Evolutionary conservation across 1,140 invertebrate species (phyloP), one percentile per base, ranked within the genome.

Genomic region (Polyergus mexicanus): DNA sequence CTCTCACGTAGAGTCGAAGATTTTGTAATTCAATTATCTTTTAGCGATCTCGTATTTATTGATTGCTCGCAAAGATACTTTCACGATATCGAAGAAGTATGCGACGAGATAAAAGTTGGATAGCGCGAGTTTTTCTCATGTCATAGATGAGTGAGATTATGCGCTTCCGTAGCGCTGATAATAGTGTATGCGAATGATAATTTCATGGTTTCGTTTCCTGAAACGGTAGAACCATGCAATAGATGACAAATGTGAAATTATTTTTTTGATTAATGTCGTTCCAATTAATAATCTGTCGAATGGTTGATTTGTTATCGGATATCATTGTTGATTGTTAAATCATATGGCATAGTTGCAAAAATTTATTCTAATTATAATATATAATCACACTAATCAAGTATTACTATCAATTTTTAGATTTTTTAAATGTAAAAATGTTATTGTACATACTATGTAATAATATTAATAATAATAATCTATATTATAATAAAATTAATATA

Each of bases 81-180:
- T 72, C 51, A 44, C 51, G 51, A 81, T 81, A 44, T 35, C 68
- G 25, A n/a, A 11, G 22, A 69, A 22, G 56, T 28, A 5, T 19
- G 54, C 51, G 1, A 6, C 6, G 22, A 11, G 19, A 65, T 63
- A 44, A 78, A 66, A 54, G 58, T 32, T 28, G 47, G 25, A 69
- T 25, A 11, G 25, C 16, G 66, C 66, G 35, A 44, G 1, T n/a
- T 44, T 80, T 51, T 66, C 62, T 38, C 25, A 41, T 56, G 44
- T 69, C 16, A 7, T 51, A n/a, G 3, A 6, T 25, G 58, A 77
- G 22, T 10, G 56, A 11, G 66, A 81, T 81, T 60, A n/a, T n/a
- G 22, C 51, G 28, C 47, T 80, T 78, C 38, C 58, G 66, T 69
- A 32, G n/a, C 5, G 7, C 25, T 58, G 35, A 81, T 81, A 44